Percentiles rank a stretch among this genome's conserved stretches.
Evolutionary conservation across 2,113 vertebrate genomes (phyloP).

Genomic region (Equus przewalskii): DNA sequence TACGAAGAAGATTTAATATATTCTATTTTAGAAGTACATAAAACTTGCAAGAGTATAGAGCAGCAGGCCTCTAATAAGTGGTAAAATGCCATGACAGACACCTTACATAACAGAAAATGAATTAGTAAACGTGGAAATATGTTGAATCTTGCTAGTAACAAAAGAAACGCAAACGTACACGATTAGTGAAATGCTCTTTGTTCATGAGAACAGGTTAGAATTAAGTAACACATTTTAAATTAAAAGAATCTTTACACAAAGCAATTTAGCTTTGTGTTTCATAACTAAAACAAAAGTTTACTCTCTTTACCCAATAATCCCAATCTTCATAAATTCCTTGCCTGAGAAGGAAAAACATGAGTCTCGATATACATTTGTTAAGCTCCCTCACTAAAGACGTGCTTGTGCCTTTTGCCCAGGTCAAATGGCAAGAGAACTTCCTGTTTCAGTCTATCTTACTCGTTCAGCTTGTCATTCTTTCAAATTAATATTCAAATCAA

Average conservation of each 20-base stretch:
- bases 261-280: conserved; percentile 31
- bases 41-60: background rate
- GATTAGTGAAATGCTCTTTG: background rate
- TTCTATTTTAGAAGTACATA: background rate
- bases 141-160: background rate
- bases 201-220: background rate
- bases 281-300: background rate
- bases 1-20: background rate
- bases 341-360: background rate
- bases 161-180: background rate
- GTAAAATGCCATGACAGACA: background rate
- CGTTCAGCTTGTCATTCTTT: conserved; percentile 19
- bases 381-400: background rate
- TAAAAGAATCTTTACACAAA: background rate
- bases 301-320: background rate
- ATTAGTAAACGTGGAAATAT: background rate
- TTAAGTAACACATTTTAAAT: background rate
- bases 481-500: background rate
- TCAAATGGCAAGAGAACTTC: background rate
- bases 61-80: background rate
- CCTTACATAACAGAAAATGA: background rate
- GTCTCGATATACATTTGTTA: background rate
- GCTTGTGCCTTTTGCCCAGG: background rate
- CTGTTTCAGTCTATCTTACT: background rate
- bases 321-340: background rate